Evolutionary conservation across 1,140 invertebrate genomes (phyloP).

Genomic region (Bicyclus anynana): DNA sequence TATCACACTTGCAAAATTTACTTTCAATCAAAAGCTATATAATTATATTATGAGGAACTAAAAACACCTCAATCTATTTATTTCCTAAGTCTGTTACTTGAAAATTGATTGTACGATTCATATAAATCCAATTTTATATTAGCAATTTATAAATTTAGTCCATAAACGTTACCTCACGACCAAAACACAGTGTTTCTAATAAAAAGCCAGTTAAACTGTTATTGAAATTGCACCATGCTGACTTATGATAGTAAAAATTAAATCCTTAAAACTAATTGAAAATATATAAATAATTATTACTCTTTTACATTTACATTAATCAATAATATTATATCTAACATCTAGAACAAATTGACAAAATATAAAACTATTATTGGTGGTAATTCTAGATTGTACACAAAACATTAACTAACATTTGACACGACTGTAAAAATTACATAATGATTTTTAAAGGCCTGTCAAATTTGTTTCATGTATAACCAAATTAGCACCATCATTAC

Average conservation of each 20-base stretch:
- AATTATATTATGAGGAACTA: too few species aligned
- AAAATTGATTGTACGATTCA: too few species aligned
- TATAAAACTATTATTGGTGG: conserved; percentile 37
- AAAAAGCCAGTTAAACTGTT: background rate
- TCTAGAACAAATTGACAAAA: conserved; percentile 73
- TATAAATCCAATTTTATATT: too few species aligned
- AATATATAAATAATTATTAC: conserved; percentile 64
- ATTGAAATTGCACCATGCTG: conserved; percentile 9
- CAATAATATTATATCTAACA: conserved; percentile 35
- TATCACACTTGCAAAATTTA: too few species aligned
- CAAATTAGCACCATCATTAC: background rate
- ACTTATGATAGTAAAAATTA: background rate
- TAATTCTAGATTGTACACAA: background rate
- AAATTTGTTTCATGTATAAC: background rate
- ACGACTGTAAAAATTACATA: too few species aligned
- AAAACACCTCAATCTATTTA: too few species aligned
- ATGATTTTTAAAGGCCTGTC: background rate
- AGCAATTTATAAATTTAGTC: too few species aligned
- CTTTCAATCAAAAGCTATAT: too few species aligned
- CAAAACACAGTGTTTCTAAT: too few species aligned
- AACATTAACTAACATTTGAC: background rate
- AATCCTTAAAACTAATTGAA: conserved; percentile 37
- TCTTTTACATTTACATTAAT: conserved; percentile 40
- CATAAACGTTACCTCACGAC: too few species aligned
- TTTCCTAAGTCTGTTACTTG: too few species aligned